Conservation (phyloP, 2,888 invertebrate genomes). For the Tortricodes alternella region DNA sequence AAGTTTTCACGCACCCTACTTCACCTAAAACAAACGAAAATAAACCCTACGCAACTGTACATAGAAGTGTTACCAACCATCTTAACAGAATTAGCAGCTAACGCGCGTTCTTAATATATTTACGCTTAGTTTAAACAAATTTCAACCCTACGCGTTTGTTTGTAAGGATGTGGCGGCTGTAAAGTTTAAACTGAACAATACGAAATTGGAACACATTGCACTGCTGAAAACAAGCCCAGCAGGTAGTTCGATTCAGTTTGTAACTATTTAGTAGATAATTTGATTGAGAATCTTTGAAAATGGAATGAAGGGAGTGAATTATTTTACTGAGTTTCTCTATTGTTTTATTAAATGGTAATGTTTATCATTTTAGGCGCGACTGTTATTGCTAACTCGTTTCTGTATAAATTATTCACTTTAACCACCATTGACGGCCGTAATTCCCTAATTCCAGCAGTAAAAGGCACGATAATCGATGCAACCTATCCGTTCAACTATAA, state of each 20-base stretch:
- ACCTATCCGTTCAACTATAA: too few relatives aligned
- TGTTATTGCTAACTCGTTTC: neutral
- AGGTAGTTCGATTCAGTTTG: conserved; percentile 19
- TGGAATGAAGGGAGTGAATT: conserved; percentile 2
- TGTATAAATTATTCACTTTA: neutral
- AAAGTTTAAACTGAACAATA: neutral
- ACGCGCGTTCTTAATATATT: neutral
- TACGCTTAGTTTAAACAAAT: neutral
- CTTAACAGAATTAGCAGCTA: neutral
- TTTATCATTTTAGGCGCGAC: neutral
- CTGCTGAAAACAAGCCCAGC: conserved; percentile 5
- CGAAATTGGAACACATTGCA: conserved; percentile 9
- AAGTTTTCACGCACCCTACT: neutral
- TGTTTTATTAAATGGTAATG: neutral
- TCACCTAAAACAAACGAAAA: neutral
- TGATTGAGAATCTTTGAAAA: neutral
- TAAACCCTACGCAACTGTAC: neutral
- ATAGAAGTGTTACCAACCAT: neutral
- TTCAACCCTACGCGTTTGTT: neutral
- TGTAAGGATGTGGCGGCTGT: neutral
- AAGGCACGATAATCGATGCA: too few relatives aligned
- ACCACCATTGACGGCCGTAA: too few relatives aligned
- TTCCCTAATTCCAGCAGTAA: too few relatives aligned
- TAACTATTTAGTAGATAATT: conserved; percentile 12
- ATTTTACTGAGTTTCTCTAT: neutral